Evolutionary conservation across 2,113 vertebrate genomes (phyloP).

Genomic region (Bolborhynchus lineola): DNA sequence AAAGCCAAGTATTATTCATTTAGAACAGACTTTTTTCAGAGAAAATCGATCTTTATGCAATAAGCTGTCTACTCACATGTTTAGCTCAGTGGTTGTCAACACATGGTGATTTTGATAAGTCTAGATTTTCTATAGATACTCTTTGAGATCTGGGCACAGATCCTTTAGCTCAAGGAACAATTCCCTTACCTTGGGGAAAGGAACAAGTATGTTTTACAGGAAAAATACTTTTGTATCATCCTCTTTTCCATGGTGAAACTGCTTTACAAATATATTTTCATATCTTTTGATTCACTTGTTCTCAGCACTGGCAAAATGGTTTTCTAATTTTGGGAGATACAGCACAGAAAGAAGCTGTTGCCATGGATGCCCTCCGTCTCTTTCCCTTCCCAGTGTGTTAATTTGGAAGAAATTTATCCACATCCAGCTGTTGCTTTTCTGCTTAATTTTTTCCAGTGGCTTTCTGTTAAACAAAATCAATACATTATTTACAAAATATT

Average conservation of each 20-base stretch:
- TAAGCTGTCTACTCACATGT: neutral
- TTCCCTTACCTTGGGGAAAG: neutral
- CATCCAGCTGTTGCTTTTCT: neutral
- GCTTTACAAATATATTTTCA: neutral
- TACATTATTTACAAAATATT: neutral
- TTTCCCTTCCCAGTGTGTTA: neutral
- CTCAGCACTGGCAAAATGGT: neutral
- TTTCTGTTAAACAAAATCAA: neutral
- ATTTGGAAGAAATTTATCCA: neutral
- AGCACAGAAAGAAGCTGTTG: neutral
- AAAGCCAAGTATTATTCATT: neutral
- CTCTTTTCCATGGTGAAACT: neutral
- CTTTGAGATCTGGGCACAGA: neutral
- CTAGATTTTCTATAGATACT: neutral
- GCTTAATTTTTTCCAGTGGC: neutral
- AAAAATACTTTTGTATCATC: neutral
- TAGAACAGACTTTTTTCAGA: neutral
- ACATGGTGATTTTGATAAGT: neutral
- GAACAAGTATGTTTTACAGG: neutral
- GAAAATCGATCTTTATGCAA: constrained; percentile 17
- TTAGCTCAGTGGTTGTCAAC: neutral
- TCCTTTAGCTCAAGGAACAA: neutral
- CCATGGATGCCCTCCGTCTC: neutral
- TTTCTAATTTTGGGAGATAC: neutral
- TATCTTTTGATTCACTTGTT: neutral